Conservation (phyloP, 2,888 invertebrate species). For the Gymnosoma rotundatum region DNA sequence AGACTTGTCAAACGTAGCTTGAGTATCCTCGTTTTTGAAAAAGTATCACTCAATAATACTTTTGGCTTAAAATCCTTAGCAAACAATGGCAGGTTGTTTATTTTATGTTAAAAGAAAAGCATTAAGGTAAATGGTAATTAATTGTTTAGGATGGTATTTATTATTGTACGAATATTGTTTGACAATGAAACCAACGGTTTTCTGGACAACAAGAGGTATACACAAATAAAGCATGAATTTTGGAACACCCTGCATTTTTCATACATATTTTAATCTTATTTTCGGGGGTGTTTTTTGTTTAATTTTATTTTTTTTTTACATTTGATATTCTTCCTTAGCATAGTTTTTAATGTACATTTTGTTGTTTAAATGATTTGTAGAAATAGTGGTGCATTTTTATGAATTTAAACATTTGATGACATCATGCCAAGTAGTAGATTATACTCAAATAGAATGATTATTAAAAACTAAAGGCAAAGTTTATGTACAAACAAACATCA, state of each 20-base stretch:
- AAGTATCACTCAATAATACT: too few relatives aligned
- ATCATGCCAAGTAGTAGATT: constrained; percentile 39
- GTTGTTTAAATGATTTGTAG: constrained; percentile 6
- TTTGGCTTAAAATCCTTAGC: too few relatives aligned
- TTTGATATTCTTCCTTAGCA: constrained; percentile 16
- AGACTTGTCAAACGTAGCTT: too few relatives aligned
- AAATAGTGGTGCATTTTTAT: constrained; percentile 54
- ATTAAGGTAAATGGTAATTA: too few relatives aligned
- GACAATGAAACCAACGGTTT: too few relatives aligned
- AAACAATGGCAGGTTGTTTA: too few relatives aligned
- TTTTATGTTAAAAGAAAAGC: too few relatives aligned
- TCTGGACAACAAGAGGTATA: too few relatives aligned
- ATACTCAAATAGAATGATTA: background rate
- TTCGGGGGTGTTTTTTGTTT: constrained; percentile 36
- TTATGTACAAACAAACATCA: background rate
- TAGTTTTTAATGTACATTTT: constrained; percentile 11
- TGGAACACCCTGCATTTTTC: background rate
- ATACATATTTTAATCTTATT: constrained; percentile 2
- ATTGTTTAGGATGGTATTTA: too few relatives aligned
- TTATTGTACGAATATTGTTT: too few relatives aligned
- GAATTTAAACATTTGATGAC: constrained; percentile 40
- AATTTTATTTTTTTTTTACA: background rate
- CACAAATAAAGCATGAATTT: too few relatives aligned
- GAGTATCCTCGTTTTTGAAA: too few relatives aligned
- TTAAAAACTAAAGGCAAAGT: background rate